These are phyloP conservation scores for Rotaria macrura DNA, from an alignment of 2,888 invertebrate species.

Conservation along the genomic window DNA sequence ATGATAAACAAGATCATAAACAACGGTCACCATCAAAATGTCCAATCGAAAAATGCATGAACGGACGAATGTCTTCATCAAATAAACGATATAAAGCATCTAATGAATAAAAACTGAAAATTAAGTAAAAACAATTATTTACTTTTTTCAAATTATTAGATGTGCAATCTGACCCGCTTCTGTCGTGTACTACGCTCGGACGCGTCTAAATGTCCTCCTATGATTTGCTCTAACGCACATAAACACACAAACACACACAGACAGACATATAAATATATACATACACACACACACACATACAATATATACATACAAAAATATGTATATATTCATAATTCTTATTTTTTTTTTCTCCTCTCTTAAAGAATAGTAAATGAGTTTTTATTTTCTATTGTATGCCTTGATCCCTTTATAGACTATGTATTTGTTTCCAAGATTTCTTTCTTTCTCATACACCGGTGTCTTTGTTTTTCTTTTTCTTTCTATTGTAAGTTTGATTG, in stretches of 20 bases:
- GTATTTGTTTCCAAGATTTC: background rate
- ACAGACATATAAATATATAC: too few relatives aligned
- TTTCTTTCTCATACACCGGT: background rate
- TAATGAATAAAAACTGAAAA: background rate
- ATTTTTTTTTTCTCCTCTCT: background rate
- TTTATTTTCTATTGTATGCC: background rate
- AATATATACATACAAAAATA: too few relatives aligned
- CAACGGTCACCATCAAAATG: background rate
- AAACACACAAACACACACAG: background rate
- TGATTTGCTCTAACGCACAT: conserved; percentile 4
- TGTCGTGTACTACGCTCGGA: background rate
- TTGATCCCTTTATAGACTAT: background rate
- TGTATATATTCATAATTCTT: too few relatives aligned
- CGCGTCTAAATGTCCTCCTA: background rate
- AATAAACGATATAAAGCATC: background rate
- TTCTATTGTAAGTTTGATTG: background rate
- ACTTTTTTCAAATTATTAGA: background rate
- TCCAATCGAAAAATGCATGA: background rate
- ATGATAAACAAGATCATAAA: background rate
- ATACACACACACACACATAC: too few relatives aligned
- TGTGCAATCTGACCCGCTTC: background rate
- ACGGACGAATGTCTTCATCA: background rate
- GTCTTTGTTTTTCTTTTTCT: background rate
- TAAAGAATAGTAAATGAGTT: background rate
- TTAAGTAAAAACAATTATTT: background rate